A percentile compares a stretch with the other conserved stretches of the same genome.
These are phyloP conservation scores for Phaenicophaeus curvirostris DNA, from an alignment of 2,797 vertebrate species.

Conservation along the genomic window DNA sequence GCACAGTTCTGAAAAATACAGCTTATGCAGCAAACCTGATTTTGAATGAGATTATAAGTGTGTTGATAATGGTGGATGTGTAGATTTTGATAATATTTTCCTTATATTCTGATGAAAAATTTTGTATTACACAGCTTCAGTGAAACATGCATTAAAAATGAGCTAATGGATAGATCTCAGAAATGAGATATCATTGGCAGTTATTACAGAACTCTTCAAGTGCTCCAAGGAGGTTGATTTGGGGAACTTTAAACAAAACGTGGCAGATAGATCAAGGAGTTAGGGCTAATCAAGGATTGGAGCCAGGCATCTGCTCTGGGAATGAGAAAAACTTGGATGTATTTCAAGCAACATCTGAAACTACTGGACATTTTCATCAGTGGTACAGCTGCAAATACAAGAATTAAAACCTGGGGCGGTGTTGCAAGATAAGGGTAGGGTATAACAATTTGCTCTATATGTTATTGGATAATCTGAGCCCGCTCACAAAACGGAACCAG, in stretches of 20 bases:
- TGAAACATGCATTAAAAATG: slow-evolving; percentile 10
- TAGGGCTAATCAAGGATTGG: not conserved
- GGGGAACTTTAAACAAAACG: not conserved
- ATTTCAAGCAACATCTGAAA: not conserved
- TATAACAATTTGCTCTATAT: not conserved
- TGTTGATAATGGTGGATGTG: not conserved
- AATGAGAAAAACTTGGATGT: not conserved
- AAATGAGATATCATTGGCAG: slow-evolving; percentile 14
- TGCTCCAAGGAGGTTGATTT: not conserved
- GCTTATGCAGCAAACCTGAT: not conserved
- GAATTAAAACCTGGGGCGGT: not conserved
- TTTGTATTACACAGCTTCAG: not conserved
- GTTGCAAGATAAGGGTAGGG: not conserved
- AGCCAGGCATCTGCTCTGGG: not conserved
- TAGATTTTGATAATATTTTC: slow-evolving; percentile 30
- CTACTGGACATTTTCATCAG: not conserved
- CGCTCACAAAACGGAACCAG: not conserved
- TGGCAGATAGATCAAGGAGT: not conserved
- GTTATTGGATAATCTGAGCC: not conserved
- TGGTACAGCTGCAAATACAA: not conserved
- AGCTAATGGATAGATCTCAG: slow-evolving; percentile 7
- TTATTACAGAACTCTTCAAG: not conserved
- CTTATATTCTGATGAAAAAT: slow-evolving; percentile 1
- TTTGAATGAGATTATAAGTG: slow-evolving; percentile 3
- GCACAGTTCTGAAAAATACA: not conserved